Evolutionary conservation across 2,113 vertebrate genomes (phyloP).

Genomic region (Meriones unguiculatus): DNA sequence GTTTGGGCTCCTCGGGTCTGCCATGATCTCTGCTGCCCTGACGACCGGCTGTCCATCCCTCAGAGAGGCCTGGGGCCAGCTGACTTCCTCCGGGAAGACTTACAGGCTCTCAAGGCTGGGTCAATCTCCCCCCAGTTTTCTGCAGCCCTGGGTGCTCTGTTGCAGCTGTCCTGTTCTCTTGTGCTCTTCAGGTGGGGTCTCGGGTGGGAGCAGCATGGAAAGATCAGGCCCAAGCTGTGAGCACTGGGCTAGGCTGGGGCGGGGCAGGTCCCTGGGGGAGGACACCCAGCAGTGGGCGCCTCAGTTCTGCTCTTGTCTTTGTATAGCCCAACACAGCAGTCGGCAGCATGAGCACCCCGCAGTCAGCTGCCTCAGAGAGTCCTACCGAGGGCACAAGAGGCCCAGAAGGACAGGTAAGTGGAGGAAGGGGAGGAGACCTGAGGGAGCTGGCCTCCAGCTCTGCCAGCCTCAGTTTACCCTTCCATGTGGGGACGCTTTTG

Average conservation of each 20-base stretch:
- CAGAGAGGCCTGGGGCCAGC: background rate
- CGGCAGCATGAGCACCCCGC: background rate
- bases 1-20: fast-evolving
- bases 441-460: background rate
- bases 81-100: background rate
- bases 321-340: fast-evolving
- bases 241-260: background rate
- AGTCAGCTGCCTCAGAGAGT: fast-evolving
- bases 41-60: background rate
- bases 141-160: background rate
- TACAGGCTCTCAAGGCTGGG: background rate
- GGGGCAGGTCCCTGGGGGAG: background rate
- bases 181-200: background rate
- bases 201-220: background rate
- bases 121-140: background rate
- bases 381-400: background rate
- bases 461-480: conserved; percentile 1
- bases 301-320: background rate
- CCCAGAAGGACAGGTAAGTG: conserved; percentile 5
- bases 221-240: background rate
- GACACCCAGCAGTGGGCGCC: no score
- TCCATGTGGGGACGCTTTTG: background rate
- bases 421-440: background rate
- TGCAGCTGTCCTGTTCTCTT: background rate
- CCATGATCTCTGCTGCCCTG: background rate